phyloP scores from a whole-genome alignment of 1,140 invertebrate species.

The Cydia fagiglandana region DNA sequence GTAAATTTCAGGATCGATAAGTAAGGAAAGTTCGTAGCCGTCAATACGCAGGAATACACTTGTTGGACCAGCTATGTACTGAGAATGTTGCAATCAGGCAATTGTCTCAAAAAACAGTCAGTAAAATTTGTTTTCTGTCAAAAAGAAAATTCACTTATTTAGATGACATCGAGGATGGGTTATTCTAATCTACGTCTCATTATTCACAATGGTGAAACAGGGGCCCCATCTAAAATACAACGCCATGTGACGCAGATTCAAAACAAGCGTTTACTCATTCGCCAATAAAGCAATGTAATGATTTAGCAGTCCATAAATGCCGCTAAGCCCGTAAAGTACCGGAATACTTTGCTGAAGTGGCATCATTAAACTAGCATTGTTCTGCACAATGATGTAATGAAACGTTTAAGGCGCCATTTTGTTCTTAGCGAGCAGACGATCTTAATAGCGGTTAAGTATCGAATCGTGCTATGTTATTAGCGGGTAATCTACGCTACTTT shows the following conservation, averaged over 20 bases:
- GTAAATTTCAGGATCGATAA: no score
- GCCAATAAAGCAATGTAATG: neutral
- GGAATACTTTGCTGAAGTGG: conserved; percentile 4
- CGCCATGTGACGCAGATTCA: neutral
- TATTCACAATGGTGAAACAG: no score
- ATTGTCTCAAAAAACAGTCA: no score
- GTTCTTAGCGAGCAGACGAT: neutral
- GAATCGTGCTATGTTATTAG: neutral
- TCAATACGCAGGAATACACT: no score
- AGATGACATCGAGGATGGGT: no score
- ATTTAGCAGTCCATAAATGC: conserved; percentile 13
- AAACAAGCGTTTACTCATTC: neutral
- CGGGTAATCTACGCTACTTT: neutral
- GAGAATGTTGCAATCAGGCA: no score
- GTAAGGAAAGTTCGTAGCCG: no score
- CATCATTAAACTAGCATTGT: conserved; percentile 8
- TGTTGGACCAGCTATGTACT: no score
- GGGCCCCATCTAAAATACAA: no score
- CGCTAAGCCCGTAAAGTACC: neutral
- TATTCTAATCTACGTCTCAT: no score
- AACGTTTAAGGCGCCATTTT: conserved; percentile 4
- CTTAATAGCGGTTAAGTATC: neutral
- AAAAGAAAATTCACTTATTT: no score
- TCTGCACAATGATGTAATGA: neutral
- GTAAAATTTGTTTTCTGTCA: no score